Conservation (phyloP, 1,140 invertebrate species). For the Cotesia typhae region DNA sequence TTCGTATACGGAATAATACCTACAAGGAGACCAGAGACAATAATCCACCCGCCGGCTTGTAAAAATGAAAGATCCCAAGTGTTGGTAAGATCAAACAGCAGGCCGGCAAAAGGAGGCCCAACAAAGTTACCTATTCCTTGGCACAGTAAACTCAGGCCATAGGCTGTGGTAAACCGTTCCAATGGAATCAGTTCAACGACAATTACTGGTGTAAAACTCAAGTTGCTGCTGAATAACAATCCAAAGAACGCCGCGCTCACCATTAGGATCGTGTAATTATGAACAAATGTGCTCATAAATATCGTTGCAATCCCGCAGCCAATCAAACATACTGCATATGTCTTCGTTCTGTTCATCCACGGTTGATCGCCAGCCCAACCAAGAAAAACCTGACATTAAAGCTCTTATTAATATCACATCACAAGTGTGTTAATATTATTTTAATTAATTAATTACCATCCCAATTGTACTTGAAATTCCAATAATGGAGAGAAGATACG, state of each 20-base stretch:
- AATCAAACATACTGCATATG: constrained; percentile 80
- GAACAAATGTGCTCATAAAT: constrained; percentile 75
- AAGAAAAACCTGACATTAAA: constrained; percentile 73
- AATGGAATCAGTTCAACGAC: constrained; percentile 82
- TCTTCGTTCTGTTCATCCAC: constrained; percentile 85
- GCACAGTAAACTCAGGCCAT: constrained; percentile 85
- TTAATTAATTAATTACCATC: constrained; percentile 71
- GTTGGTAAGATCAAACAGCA: constrained; percentile 74
- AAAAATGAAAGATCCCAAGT: constrained; percentile 80
- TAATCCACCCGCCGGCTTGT: constrained; percentile 78
- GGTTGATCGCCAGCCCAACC: constrained; percentile 90
- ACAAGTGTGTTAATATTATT: constrained; percentile 32
- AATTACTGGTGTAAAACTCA: constrained; percentile 88
- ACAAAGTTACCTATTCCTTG: constrained; percentile 80
- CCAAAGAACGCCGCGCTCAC: constrained; percentile 76
- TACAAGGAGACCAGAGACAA: constrained; percentile 79
- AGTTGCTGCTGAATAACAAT: constrained; percentile 85
- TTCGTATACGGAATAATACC: constrained; percentile 73
- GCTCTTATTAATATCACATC: background rate
- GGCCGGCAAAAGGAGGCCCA: constrained; percentile 74
- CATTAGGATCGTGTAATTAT: constrained; percentile 70
- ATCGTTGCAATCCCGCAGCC: constrained; percentile 78
- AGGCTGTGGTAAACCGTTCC: constrained; percentile 86
- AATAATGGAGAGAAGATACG: constrained; percentile 80
- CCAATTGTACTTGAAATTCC: constrained; percentile 90